A percentile compares a stretch with the other conserved stretches of the same genome.
These are phyloP conservation scores for Centrocercus urophasianus DNA, from an alignment of 2,113 vertebrate species.

Conservation along the genomic window DNA sequence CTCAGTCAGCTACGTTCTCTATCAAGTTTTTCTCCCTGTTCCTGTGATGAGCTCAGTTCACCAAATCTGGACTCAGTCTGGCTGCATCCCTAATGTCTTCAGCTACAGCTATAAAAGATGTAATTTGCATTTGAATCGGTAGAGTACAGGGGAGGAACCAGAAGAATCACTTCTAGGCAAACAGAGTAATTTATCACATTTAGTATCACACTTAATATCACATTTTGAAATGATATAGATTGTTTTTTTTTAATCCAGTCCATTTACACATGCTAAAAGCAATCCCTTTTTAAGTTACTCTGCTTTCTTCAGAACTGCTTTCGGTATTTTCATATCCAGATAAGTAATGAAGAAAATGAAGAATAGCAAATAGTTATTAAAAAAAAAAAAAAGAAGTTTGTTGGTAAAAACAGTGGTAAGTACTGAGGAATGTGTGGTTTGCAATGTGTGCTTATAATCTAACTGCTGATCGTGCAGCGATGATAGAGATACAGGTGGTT, in stretches of 20 bases:
- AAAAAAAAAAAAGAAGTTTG: neutral
- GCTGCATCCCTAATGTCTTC: neutral
- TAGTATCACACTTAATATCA: neutral
- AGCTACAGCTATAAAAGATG: neutral
- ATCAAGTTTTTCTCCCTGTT: neutral
- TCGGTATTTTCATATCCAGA: neutral
- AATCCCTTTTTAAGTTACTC: neutral
- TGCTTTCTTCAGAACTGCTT: neutral
- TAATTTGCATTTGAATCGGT: neutral
- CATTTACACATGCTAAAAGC: neutral
- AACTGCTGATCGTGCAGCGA: constrained; percentile 21
- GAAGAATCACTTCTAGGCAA: neutral
- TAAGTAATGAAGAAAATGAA: neutral
- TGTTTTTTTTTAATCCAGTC: neutral
- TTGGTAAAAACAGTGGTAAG: neutral
- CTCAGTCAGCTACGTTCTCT: neutral
- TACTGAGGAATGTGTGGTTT: constrained; percentile 32
- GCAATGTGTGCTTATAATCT: neutral
- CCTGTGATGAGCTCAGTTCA: neutral
- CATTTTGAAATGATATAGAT: neutral
- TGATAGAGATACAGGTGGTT: constrained; percentile 43
- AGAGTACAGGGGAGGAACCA: neutral
- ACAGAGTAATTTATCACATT: neutral
- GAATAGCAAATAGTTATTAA: neutral
- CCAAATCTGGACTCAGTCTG: neutral